These are phyloP conservation scores for Piprites chloris DNA, from an alignment of 2,113 vertebrate genomes.

Conservation along the genomic window DNA sequence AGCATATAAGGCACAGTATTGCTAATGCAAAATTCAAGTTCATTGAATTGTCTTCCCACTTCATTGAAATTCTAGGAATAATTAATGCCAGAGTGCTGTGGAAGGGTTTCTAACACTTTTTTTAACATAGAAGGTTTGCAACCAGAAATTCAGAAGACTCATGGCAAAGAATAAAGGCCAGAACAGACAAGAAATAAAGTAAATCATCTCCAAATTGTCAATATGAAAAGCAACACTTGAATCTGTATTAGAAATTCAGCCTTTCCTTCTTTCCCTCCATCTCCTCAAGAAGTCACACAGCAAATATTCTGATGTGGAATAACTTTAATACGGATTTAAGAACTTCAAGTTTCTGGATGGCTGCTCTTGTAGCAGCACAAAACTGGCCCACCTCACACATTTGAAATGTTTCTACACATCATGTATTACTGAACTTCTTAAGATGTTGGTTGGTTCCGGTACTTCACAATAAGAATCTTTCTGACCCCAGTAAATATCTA, in stretches of 20 bases:
- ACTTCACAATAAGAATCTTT: neutral
- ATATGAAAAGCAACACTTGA: neutral
- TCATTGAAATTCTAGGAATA: slow-evolving; percentile 4
- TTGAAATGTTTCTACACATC: fast-evolving
- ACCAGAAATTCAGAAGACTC: neutral
- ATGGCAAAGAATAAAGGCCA: neutral
- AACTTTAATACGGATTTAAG: neutral
- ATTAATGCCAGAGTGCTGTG: neutral
- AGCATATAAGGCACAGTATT: neutral
- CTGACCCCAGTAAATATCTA: neutral
- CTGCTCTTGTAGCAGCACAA: neutral
- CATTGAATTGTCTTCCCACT: neutral
- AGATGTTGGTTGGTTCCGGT: neutral
- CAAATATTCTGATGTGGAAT: neutral
- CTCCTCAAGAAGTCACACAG: neutral
- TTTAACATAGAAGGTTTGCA: neutral
- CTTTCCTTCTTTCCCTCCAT: neutral
- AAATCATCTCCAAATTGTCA: neutral
- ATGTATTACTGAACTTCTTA: neutral
- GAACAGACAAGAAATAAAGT: neutral
- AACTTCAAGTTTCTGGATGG: neutral
- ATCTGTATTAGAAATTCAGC: neutral
- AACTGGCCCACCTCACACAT: neutral
- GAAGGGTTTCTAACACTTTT: neutral
- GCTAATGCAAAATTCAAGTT: slow-evolving; percentile 7